Percentiles rank a stretch among this genome's conserved stretches.
These are phyloP conservation scores for Brachionus calyciflorus DNA, from an alignment of 1,140 invertebrate species.

Conservation along the genomic window DNA sequence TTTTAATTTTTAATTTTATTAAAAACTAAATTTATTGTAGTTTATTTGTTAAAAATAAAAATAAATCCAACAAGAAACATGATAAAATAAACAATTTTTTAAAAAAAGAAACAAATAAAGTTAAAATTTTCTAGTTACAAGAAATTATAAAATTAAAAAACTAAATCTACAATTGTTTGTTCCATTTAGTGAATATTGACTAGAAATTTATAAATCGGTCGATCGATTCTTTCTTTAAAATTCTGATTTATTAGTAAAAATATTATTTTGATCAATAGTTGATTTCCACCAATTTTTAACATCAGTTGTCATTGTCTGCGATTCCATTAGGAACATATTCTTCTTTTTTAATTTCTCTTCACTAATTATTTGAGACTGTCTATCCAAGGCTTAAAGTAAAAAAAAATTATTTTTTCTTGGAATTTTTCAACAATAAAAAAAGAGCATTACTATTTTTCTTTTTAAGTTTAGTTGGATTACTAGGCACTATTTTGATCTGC, in stretches of 20 bases:
- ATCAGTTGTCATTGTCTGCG: slow-evolving; percentile 27
- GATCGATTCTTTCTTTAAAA: neutral
- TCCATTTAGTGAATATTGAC: neutral
- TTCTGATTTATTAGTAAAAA: slow-evolving; percentile 41
- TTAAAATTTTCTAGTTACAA: too few species aligned
- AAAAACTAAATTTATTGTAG: too few species aligned
- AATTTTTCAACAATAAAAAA: too few species aligned
- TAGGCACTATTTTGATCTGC: neutral
- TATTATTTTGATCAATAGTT: slow-evolving; percentile 31
- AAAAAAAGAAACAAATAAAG: too few species aligned
- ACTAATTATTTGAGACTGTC: neutral
- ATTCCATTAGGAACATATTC: slow-evolving; percentile 14
- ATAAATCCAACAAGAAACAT: too few species aligned
- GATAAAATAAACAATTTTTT: too few species aligned
- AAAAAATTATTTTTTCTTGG: neutral
- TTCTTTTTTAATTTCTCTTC: slow-evolving; percentile 35
- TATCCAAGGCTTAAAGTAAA: slow-evolving; percentile 19
- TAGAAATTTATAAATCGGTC: too few species aligned
- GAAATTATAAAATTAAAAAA: too few species aligned
- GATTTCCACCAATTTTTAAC: slow-evolving; percentile 45
- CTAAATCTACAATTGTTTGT: too few species aligned
- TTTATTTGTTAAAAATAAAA: too few species aligned
- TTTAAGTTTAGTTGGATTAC: neutral
- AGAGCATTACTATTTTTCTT: slow-evolving; percentile 38
- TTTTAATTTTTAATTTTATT: too few species aligned